Conservation (phyloP, 2,797 vertebrate species). For the Gymnoscopelus braueri region DNA sequence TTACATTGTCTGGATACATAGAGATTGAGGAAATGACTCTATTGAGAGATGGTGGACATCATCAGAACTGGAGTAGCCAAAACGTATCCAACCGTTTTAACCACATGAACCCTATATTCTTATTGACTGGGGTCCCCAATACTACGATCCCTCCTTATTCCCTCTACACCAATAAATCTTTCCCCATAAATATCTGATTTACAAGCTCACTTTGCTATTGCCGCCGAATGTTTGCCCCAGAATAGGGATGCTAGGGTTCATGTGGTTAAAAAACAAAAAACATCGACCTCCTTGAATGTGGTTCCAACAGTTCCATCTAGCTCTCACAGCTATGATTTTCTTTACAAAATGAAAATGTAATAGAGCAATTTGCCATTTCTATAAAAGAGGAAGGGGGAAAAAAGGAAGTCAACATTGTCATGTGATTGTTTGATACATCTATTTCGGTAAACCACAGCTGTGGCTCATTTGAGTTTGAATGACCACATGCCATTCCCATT, state of each 20-base stretch:
- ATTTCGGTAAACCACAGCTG: slow-evolving; percentile 49
- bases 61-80: slow-evolving; percentile 26
- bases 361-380: slow-evolving; percentile 32
- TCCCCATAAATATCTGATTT: no score
- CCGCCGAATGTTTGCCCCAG: no score
- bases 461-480: slow-evolving; percentile 38
- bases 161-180: no score
- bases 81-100: slow-evolving; percentile 22
- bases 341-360: slow-evolving; percentile 44
- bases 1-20: slow-evolving; percentile 53
- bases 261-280: slow-evolving; percentile 29
- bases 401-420: slow-evolving; percentile 8
- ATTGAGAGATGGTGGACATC: slow-evolving; percentile 48
- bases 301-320: slow-evolving; percentile 49
- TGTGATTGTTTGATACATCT: slow-evolving; percentile 31
- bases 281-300: slow-evolving; percentile 33
- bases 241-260: no score
- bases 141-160: no score
- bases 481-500: slow-evolving; percentile 30
- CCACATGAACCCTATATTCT: not conserved
- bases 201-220: no score
- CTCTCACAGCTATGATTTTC: slow-evolving; percentile 35
- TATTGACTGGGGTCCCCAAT: no score
- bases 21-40: slow-evolving; percentile 55
- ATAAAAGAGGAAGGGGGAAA: slow-evolving; percentile 9